Conservation (phyloP, 2,113 vertebrate genomes). For the Callorhinus ursinus region DNA sequence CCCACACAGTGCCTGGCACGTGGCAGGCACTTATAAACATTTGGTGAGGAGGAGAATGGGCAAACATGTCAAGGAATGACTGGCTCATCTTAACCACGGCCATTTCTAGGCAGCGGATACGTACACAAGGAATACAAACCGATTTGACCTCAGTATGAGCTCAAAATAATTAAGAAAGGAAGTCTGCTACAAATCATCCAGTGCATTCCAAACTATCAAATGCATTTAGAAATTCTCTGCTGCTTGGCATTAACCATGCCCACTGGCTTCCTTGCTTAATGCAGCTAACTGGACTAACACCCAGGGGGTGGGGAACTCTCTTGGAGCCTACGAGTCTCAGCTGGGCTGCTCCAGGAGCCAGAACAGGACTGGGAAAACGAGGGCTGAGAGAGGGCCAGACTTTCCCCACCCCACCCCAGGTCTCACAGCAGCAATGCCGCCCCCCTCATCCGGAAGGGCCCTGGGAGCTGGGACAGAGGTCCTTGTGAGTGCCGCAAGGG, state of each 20-base stretch:
- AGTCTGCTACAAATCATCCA: background rate
- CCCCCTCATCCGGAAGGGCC: background rate
- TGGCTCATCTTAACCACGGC: background rate
- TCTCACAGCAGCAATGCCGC: background rate
- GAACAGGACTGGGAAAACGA: background rate
- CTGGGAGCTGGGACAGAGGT: background rate
- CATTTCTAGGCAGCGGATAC: background rate
- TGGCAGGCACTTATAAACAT: background rate
- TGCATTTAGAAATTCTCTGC: slow-evolving; percentile 8
- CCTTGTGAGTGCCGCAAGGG: background rate
- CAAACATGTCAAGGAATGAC: background rate
- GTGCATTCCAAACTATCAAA: background rate
- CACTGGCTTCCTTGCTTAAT: background rate
- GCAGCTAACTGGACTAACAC: background rate
- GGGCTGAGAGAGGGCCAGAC: background rate
- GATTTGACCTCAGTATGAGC: slow-evolving; percentile 27
- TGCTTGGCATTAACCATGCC: background rate
- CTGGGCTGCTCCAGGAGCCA: background rate
- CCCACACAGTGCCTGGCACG: fast-evolving
- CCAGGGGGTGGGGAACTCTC: background rate
- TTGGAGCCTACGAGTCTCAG: background rate
- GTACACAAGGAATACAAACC: background rate
- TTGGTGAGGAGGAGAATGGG: background rate
- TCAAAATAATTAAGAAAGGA: slow-evolving; percentile 32
- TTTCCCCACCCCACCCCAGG: background rate